These are phyloP conservation scores for Apamea sordens DNA, from an alignment of 2,888 invertebrate genomes.

Conservation along the genomic window DNA sequence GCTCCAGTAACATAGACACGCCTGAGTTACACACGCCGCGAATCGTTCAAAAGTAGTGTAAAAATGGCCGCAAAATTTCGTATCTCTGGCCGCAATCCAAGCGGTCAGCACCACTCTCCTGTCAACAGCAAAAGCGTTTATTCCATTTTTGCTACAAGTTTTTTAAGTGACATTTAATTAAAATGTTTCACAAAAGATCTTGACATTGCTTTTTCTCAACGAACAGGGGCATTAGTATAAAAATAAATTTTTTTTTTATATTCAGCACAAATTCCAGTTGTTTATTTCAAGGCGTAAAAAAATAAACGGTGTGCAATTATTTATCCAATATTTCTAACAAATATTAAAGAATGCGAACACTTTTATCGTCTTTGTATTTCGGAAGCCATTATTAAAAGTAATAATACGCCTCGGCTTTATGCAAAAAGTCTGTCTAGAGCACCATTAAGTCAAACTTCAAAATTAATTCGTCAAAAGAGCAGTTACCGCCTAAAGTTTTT, in stretches of 20 bases:
- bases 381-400: conserved; percentile 64
- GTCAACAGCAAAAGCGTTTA: conserved; percentile 67
- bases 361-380: conserved; percentile 59
- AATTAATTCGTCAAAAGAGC: conserved; percentile 74
- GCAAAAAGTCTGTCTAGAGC: conserved; percentile 66
- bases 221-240: conserved; percentile 11
- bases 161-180: conserved; percentile 54
- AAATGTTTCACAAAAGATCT: conserved; percentile 48
- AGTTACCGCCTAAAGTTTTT: conserved; percentile 65
- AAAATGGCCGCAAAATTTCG: conserved; percentile 73
- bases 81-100: conserved; percentile 76
- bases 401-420: conserved; percentile 59
- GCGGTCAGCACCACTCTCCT: conserved; percentile 69
- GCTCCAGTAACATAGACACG: conserved; percentile 59
- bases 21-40: conserved; percentile 64
- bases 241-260: conserved; percentile 40
- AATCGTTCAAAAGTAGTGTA: conserved; percentile 74
- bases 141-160: conserved; percentile 55
- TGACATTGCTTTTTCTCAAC: conserved; percentile 33
- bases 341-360: conserved; percentile 46
- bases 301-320: conserved; percentile 44
- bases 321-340: conserved; percentile 45
- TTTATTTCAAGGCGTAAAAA: conserved; percentile 30
- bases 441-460: conserved; percentile 67
- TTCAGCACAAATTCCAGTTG: conserved; percentile 33